Base-by-base conservation (phyloP, 2,888 invertebrate species). In the Tanypteryx hageni region DNA sequence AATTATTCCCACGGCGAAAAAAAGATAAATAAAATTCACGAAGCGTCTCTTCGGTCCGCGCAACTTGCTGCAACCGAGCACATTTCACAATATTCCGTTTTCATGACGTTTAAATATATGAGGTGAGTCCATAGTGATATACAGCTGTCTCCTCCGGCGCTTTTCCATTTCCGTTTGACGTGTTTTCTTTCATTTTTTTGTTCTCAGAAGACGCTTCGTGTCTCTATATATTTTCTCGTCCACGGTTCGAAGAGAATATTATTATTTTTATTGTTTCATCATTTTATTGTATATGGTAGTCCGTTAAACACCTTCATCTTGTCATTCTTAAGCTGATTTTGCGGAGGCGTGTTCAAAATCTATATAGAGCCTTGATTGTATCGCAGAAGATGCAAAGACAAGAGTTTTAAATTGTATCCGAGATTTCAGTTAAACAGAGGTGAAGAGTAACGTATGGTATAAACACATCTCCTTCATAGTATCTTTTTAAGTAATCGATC, bases 121-220 rank as follows among this genome's bases (percentile, higher is more conserved):
- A 76, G 76, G 76, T 76, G 76, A 76, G 68, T 68, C 68, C 68
- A 18, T 1, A 68, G 76, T 76, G 76, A 76, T 27, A 76, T 27
- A 76, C 76, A 76, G 76, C 76, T 76, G 76, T 76, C 76, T 76
- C 76, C 76, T 27, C 3, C 76, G 22, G 76, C 76, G 76, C 76
- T 27, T 22, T 76, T 76, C 27, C 76, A 76, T 76, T 27, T 27
- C 76, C 76, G 13, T 76, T 27, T 13, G 27, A 76, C 22, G 76
- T 4, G 13, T 76, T 76, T 27, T 18, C 27, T 22, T 76, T 76
- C 22, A 76, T 76, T 27, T 76, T 76, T 76, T 76, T 76, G 22
- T 76, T 76, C 76, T 27, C 27, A 13, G 76, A 16, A 18, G 11
- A 22, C n/a, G 16, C 5, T 44, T 44, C 44, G 44, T 68, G 68